Percentiles rank a stretch among this genome's conserved stretches.
Evolutionary conservation across 1,140 invertebrate genomes (phyloP).

Genomic region (Trichonephila clavata): DNA sequence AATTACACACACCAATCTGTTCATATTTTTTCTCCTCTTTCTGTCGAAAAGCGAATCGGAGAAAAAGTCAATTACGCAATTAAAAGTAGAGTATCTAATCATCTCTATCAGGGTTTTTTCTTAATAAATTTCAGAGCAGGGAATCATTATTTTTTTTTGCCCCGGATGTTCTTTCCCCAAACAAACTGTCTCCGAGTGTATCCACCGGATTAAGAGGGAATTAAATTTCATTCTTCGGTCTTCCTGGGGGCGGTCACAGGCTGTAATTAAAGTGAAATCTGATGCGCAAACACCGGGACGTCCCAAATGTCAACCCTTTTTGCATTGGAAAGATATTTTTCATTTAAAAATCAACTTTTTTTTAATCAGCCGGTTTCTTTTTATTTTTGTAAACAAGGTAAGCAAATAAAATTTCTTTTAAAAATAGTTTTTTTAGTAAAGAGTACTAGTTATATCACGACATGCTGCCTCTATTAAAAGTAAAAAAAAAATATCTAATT

Average conservation of each 20-base stretch:
- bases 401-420: neutral
- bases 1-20: neutral
- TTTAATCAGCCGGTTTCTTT: neutral
- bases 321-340: neutral
- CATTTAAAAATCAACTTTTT: neutral
- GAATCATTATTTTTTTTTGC: neutral
- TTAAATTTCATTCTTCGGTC: neutral
- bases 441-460: neutral
- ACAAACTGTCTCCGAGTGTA: neutral
- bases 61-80: slow-evolving; percentile 16
- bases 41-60: neutral
- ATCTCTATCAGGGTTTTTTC: neutral
- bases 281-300: neutral
- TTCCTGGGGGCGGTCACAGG: neutral
- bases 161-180: neutral
- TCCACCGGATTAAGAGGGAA: neutral
- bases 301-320: neutral
- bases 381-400: neutral
- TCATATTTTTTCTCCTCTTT: neutral
- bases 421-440: neutral
- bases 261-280: slow-evolving; percentile 21
- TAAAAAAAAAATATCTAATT: too few relatives aligned
- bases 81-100: slow-evolving; percentile 3
- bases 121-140: neutral
- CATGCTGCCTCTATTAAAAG: neutral